Percentiles rank a stretch among this genome's conserved stretches.
phyloP scores from a whole-genome alignment of 1,140 invertebrate species.

The Episyrphus balteatus region DNA sequence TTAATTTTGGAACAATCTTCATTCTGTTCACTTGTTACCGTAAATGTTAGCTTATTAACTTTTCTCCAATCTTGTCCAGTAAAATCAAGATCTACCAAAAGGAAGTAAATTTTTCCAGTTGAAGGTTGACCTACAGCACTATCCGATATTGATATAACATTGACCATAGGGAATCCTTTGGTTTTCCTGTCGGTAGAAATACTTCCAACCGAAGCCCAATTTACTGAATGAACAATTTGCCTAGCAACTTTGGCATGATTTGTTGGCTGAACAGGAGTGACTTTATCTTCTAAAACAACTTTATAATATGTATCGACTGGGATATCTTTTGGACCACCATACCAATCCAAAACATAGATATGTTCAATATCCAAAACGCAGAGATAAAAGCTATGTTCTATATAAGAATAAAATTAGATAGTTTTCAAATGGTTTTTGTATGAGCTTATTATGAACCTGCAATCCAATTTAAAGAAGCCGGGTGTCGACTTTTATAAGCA shows the following conservation, averaged over 20 bases:
- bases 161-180: constrained; percentile 58
- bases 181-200: constrained; percentile 53
- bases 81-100: constrained; percentile 64
- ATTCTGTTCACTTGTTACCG: constrained; percentile 57
- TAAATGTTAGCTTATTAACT: constrained; percentile 51
- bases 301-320: constrained; percentile 47
- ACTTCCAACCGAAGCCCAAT: constrained; percentile 63
- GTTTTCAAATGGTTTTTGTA: not conserved
- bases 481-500: constrained; percentile 58
- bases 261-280: no score
- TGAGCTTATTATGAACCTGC: constrained; percentile 38
- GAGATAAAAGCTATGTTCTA: constrained; percentile 65
- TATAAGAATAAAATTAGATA: constrained; percentile 21
- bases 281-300: no score
- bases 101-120: constrained; percentile 64
- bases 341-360: constrained; percentile 61
- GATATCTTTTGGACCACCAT: constrained; percentile 61
- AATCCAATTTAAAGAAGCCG: constrained; percentile 52
- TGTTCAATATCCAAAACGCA: constrained; percentile 59
- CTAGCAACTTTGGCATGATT: constrained; percentile 37
- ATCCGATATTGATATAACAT: constrained; percentile 63
- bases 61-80: constrained; percentile 54
- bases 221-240: constrained; percentile 41
- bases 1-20: constrained; percentile 49
- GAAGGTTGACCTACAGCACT: constrained; percentile 46